Evolutionary conservation across 1,140 invertebrate species (phyloP), one percentile per base, ranked within the genome.

Genomic region (Cephus cinctus): DNA sequence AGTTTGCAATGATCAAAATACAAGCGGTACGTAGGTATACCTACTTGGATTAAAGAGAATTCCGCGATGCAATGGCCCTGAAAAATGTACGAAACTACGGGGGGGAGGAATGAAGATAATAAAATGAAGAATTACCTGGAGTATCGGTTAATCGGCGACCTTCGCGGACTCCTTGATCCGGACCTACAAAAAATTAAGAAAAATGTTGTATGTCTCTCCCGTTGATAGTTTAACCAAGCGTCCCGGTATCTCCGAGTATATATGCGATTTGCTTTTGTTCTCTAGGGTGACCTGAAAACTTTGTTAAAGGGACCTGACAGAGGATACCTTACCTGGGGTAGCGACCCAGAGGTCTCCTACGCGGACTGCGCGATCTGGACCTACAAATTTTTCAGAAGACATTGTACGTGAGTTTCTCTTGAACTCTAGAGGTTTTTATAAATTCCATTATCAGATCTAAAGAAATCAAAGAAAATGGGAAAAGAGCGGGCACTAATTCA

Each of bases 111-210:
- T 27, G 44, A 22, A 44, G 35, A 20, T 39, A 50, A 43, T n/a
- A 55, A 35, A 25, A 50, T 15, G 23, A 36, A 31, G 9, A 20
- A 53, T 73, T 71, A 75, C 72, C 72, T 75, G 36, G 69, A 68
- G 43, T 59, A 62, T 11, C 57, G 51, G 32, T 34, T 61, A 21
- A 57, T 51, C 1, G 57, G 45, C 4, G 64, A 60, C 40, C 54
- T 52, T 43, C 49, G 57, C 0, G 71, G 65, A 43, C 72, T 72
- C 62, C 61, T 65, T 12, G 72, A 72, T 22, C 52, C 48, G 47
- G 68, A 72, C 56, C 71, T 73, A 65, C 20, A 73, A 69, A 69
- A 67, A 59, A 68, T 63, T 54, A 56, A 70, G 53, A 56, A 62
- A 50, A 52, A 58, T 51, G 48, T 59, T 63, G 56, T 66, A 61